Conservation (phyloP, 1,140 invertebrate genomes). For the Rhagoletis pomonella region DNA sequence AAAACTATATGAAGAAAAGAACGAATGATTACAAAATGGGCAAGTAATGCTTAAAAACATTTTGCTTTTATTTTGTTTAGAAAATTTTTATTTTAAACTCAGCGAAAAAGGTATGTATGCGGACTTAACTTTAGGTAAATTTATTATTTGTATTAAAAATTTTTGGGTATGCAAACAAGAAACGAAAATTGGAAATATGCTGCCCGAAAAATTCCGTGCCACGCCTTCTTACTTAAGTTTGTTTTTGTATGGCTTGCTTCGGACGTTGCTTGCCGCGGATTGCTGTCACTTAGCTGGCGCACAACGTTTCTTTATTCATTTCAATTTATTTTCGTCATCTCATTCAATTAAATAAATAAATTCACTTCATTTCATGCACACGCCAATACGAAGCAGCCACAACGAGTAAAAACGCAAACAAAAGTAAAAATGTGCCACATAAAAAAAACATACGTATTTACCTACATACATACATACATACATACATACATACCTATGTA, state of each 20-base stretch:
- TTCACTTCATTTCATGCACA: conserved; percentile 41
- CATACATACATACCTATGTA: neutral
- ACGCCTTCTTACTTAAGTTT: conserved; percentile 10
- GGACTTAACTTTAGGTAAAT: no score
- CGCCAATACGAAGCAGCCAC: conserved; percentile 11
- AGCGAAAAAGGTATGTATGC: no score
- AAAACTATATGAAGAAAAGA: no score
- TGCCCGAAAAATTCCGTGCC: neutral
- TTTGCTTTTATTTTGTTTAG: no score
- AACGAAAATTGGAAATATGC: neutral
- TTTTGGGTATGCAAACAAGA: neutral
- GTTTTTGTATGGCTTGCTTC: neutral
- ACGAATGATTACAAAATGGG: no score
- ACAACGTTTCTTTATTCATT: neutral
- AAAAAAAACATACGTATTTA: no score
- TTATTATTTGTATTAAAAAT: no score
- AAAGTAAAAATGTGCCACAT: neutral
- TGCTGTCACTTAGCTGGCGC: neutral
- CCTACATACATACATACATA: neutral
- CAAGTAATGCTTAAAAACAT: no score
- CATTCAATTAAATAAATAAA: conserved; percentile 45
- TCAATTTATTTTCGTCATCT: conserved; percentile 42
- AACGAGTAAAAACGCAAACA: neutral
- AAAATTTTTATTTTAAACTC: no score
- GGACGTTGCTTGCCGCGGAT: neutral